Conservation (phyloP, 1,140 invertebrate species). For the Oscheius sp. region DNA sequence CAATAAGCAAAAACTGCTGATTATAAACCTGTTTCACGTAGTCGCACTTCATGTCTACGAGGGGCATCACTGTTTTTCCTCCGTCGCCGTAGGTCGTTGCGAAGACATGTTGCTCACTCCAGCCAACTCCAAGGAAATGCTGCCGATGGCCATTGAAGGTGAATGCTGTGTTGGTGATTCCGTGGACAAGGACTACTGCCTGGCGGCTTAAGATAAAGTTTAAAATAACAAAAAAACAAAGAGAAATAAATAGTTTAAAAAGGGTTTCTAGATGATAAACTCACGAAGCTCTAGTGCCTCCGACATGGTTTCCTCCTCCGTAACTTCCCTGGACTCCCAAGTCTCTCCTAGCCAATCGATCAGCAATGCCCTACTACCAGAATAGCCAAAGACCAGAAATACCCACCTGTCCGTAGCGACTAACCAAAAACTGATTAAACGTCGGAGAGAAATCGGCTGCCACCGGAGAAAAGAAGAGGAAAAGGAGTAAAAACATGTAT, state of each 20-base stretch:
- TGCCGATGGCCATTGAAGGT: slow-evolving; percentile 47
- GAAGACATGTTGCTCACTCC: slow-evolving; percentile 45
- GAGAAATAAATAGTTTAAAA: too few relatives aligned
- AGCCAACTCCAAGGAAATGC: slow-evolving; percentile 50
- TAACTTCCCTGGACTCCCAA: slow-evolving; percentile 18
- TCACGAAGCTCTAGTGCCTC: slow-evolving; percentile 10
- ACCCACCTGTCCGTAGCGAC: slow-evolving; percentile 19
- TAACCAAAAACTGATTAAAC: slow-evolving; percentile 23
- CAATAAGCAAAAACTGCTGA: slow-evolving; percentile 17
- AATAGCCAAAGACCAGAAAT: not conserved
- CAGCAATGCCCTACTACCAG: not conserved
- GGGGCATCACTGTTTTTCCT: slow-evolving; percentile 51
- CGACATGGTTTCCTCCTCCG: slow-evolving; percentile 25
- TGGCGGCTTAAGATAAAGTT: slow-evolving; percentile 45
- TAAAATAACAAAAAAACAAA: not conserved
- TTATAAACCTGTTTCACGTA: slow-evolving; percentile 50
- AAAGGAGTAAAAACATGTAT: not conserved
- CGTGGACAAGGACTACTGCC: slow-evolving; percentile 57
- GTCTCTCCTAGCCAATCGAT: slow-evolving; percentile 30
- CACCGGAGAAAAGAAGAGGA: not conserved
- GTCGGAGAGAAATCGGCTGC: slow-evolving; percentile 17
- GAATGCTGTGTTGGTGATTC: slow-evolving; percentile 55
- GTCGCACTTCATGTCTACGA: slow-evolving; percentile 59
- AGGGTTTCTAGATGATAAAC: too few relatives aligned
- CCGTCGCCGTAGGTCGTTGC: slow-evolving; percentile 58